phyloP scores from a whole-genome alignment of 2,888 invertebrate species.

The Drosophila macrothrix region DNA sequence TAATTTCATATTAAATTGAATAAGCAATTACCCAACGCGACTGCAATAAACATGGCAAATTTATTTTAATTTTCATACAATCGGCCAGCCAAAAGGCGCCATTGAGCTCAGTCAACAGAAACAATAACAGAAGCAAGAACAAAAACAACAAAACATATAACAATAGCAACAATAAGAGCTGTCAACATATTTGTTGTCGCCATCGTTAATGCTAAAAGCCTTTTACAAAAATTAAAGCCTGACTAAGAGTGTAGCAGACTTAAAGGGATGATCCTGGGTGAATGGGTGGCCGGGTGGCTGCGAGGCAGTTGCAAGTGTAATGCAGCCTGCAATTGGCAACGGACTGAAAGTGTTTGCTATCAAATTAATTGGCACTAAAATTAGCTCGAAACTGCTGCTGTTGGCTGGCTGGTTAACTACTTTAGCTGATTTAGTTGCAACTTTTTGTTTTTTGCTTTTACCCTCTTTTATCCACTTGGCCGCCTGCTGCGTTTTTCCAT shows the following conservation, averaged over 20 bases:
- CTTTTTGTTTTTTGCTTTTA: slow-evolving; percentile 11
- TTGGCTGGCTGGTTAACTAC: slow-evolving; percentile 49
- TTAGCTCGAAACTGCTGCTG: slow-evolving; percentile 61
- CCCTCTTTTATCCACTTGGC: slow-evolving; percentile 45
- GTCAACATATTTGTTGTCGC: slow-evolving; percentile 42
- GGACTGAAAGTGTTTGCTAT: slow-evolving; percentile 75
- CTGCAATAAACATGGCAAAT: slow-evolving; percentile 76
- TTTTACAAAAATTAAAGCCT: slow-evolving; percentile 73
- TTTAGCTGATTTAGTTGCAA: slow-evolving; percentile 54
- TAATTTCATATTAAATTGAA: slow-evolving; percentile 78
- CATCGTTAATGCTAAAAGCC: slow-evolving; percentile 66
- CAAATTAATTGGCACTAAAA: slow-evolving; percentile 80
- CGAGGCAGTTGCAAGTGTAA: slow-evolving; percentile 41
- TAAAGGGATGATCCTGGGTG: slow-evolving; percentile 3
- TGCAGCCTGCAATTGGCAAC: slow-evolving; percentile 56
- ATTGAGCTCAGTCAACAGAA: slow-evolving; percentile 16
- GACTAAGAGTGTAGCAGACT: not conserved
- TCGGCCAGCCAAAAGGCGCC: slow-evolving; percentile 50
- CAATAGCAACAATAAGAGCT: slow-evolving; percentile 21
- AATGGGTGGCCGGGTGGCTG: slow-evolving; percentile 11
- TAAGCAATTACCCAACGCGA: slow-evolving; percentile 75
- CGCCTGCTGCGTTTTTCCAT: slow-evolving; percentile 65
- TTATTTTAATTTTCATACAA: slow-evolving; percentile 72
- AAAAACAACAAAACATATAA: slow-evolving; percentile 3
- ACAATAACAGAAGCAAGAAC: slow-evolving; percentile 18